These are phyloP conservation scores for Shinisaurus crocodilurus DNA, from an alignment of 2,113 vertebrate species.

Conservation along the genomic window DNA sequence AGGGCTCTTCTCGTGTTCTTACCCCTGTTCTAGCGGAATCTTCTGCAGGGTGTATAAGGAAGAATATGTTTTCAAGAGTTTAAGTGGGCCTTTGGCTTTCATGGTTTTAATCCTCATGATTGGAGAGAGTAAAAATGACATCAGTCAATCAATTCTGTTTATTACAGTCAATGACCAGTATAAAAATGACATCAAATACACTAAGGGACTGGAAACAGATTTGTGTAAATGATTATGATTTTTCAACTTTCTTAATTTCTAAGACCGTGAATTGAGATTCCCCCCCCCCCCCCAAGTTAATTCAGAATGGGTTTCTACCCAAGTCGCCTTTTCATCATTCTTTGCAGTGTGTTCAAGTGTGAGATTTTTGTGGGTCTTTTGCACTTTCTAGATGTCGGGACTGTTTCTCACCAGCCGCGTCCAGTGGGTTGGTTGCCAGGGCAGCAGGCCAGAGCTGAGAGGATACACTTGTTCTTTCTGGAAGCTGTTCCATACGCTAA, in stretches of 20 bases:
- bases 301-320: background rate
- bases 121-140: background rate
- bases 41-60: no score
- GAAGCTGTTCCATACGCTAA: constrained; percentile 91
- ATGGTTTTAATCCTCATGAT: background rate
- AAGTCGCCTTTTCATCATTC: no score
- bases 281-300: background rate
- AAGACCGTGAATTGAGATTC: background rate
- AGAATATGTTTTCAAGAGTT: no score
- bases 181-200: no score
- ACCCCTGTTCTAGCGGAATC: no score
- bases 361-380: background rate
- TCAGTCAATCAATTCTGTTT: no score
- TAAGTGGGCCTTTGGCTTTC: background rate
- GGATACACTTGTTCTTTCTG: constrained; percentile 95
- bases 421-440: constrained; percentile 92
- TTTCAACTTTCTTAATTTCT: background rate
- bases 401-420: constrained; percentile 83
- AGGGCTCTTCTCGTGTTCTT: no score
- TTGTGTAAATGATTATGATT: no score
- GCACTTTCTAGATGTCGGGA: constrained; percentile 87
- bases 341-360: background rate
- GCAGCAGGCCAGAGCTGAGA: constrained; percentile 85
- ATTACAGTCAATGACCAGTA: no score
- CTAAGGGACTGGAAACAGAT: background rate